Evolutionary conservation across 1,140 invertebrate genomes (phyloP), one percentile per base, ranked within the genome.

Genomic region (Vollenhovia emeryi): DNA sequence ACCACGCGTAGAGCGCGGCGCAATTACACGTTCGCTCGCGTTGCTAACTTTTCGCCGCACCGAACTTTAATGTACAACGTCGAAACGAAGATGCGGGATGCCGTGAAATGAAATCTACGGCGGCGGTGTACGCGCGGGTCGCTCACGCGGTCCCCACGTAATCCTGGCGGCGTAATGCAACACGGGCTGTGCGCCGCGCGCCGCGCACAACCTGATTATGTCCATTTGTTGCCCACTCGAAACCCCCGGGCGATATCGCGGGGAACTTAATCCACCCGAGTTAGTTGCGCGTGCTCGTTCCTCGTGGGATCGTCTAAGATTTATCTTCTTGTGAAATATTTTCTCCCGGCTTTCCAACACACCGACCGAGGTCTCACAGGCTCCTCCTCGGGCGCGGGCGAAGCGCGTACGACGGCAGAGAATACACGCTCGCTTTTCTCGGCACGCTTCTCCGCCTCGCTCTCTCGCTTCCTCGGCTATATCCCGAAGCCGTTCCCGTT

Each of bases 251-350:
- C 45, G 52, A 57, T 64, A 48, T 79, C n/a, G 50, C 62, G 55
- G n/a, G n/a, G 33, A 85, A 89, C 85, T 87, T 87, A 90, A 90
- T 89, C 85, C 80, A 87, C 50, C 71, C 48, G 80, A 87, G 87
- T 80, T 86, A 75, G 68, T 62, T 79, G 87, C 79, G 48, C 87
- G 73, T 66, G 79, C 73, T 48, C 71, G 33, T 59, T 30, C 13
- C 73, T 73, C 84, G 78, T 33, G 74, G 87, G 59, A 88, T 89
- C 87, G 30, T 52, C 66, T n/a, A 57, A 88, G 87, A 89, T 89
- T 88, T 84, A 88, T 88, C 87, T 84, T 66, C 36, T 18, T 80
- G 62, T 43, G 88, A 87, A 87, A 89, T 89, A 87, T 90, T 87
- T 89, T 78, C 80, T 43, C 48, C n/a, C 62, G 66, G 48, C 68